Base-by-base conservation (phyloP, 2,113 vertebrate species). In the Gulo gulo region DNA sequence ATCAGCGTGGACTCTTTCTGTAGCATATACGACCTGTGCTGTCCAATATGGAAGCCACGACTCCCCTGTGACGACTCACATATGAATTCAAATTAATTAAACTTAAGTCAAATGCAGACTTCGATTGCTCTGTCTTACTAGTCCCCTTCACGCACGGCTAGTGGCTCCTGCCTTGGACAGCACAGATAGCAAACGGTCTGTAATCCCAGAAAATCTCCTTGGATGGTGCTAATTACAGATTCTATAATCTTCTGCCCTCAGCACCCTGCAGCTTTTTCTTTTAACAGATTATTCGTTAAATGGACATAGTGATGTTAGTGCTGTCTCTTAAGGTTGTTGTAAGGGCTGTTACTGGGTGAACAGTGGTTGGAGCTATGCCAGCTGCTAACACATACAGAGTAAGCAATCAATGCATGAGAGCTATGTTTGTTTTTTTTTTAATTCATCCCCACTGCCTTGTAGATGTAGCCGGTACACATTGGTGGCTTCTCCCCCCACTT, bases 281-380 rank as follows among this genome's bases (percentile, higher is more conserved):
- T 79, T 94, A 55, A n/a, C 65, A 69, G 65, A 20, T 81, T 90
- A 85, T 95, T 92, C 29, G 21, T 91, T 92, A 86, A 79, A 83
- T 79, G 21, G 42, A 36, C 13, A n/a, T 69, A 59, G 81, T 81
- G 59, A 76, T 67, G 91, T 42, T 67, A 94, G 52, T 34, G 34
- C 39, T 88, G 29, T 18, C 76, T 91, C 50, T 45, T 85, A 88
- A 91, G 42, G 67, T 26, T 80, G 39, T 47, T 86, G 14, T 84
- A 76, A 97, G 55, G 67, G 42, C 31, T 76, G 21, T 88, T 95
- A 47, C 42, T 69, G 3, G 78, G 50, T 50, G 59, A 59, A 86
- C 89, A 61, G 29, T 93, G 26, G 85, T 94, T 47, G 55, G 88
- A 92, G 42, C 23, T 0, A 0, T 87, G n/a, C 90, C 95, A 39